Percentiles rank a stretch among this genome's conserved stretches.
These are phyloP conservation scores for Phylloscopus trochilus DNA, from an alignment of 2,113 vertebrate genomes.

Conservation along the genomic window DNA sequence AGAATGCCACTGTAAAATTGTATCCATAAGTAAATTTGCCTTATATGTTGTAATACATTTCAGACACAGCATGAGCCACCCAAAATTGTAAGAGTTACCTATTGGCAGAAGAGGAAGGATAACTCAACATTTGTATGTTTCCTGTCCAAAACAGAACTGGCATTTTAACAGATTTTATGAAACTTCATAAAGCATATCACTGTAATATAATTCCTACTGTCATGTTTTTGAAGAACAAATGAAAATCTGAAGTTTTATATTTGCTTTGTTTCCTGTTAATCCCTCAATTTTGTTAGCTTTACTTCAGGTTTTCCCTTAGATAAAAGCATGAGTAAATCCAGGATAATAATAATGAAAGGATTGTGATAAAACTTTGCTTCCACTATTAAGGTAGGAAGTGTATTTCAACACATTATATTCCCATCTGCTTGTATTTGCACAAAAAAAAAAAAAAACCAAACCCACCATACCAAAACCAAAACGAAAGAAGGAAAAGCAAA, in stretches of 20 bases:
- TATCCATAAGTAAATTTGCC: neutral
- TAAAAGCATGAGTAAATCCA: neutral
- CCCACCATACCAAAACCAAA: neutral
- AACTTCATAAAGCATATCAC: neutral
- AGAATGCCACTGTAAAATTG: neutral
- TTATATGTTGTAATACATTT: neutral
- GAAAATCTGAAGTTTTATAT: neutral
- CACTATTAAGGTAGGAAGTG: neutral
- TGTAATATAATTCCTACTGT: neutral
- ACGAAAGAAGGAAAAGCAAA: too few species aligned
- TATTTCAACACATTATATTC: neutral
- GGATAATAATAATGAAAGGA: neutral
- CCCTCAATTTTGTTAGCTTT: neutral
- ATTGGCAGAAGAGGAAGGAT: neutral
- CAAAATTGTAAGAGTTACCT: neutral
- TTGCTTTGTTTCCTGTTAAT: neutral
- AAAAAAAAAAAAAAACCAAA: neutral
- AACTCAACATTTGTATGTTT: neutral
- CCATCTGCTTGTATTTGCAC: neutral
- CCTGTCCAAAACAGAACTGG: neutral
- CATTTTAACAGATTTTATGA: neutral
- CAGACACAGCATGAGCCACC: neutral
- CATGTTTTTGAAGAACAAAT: neutral
- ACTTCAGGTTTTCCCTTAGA: neutral
- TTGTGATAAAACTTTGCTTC: neutral